Percentiles rank a stretch among this genome's conserved stretches.
phyloP scores from a whole-genome alignment of 2,113 vertebrate genomes.

The Eupsittula cactorum region DNA sequence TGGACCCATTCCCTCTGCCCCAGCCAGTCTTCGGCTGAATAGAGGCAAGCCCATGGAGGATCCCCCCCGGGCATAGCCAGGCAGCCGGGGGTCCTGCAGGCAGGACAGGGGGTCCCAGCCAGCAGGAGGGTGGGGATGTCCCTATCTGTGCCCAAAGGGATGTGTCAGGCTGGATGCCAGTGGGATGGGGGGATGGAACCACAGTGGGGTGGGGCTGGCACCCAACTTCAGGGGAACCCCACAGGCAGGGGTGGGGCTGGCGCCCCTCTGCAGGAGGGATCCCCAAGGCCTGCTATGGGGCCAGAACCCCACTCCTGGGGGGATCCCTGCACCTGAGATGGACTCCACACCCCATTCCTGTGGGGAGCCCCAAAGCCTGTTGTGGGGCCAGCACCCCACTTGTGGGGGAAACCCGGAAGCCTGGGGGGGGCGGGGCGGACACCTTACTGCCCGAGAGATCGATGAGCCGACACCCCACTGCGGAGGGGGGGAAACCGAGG shows the following conservation, averaged over 20 bases:
- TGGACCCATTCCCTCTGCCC: not conserved
- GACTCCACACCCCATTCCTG: not conserved
- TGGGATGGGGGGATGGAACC: fast-evolving
- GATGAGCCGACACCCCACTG: not conserved
- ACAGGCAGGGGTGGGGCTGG: not conserved
- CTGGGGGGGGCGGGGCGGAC: not conserved
- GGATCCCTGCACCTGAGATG: not conserved
- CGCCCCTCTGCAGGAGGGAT: not conserved
- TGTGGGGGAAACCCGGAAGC: not conserved
- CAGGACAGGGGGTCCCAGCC: not conserved
- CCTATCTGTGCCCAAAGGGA: not conserved
- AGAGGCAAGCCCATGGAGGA: not conserved
- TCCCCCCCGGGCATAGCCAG: no score
- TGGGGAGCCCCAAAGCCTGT: not conserved
- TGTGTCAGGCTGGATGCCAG: not conserved
- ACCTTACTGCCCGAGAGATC: not conserved
- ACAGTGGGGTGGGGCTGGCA: not conserved
- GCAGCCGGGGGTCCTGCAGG: not conserved
- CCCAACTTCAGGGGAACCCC: not conserved
- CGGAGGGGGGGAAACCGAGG: not conserved
- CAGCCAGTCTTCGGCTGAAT: fast-evolving
- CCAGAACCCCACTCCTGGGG: not conserved
- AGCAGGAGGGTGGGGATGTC: no score
- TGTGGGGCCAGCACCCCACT: not conserved
- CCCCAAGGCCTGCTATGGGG: not conserved